These are phyloP conservation scores for Nettapus auritus DNA, from an alignment of 2,113 vertebrate species.

Conservation along the genomic window DNA sequence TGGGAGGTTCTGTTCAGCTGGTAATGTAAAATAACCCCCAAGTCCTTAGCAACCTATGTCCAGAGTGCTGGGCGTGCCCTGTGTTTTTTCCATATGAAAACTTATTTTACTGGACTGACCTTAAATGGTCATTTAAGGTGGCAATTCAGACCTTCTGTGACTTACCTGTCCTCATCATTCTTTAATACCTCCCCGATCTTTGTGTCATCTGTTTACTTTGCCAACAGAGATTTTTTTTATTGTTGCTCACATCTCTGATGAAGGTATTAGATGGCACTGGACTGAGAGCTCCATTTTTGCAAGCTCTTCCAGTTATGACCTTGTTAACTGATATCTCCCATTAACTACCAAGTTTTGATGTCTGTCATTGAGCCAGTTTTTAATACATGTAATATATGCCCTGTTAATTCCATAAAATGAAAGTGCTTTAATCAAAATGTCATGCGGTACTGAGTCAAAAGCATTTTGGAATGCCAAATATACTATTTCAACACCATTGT, in stretches of 20 bases:
- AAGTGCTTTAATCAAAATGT: slow-evolving; percentile 47
- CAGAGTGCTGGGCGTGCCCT: not conserved
- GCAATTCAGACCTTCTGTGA: not conserved
- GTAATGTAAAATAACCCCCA: not conserved
- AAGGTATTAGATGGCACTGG: not conserved
- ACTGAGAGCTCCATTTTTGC: not conserved
- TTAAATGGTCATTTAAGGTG: not conserved
- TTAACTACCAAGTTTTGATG: slow-evolving; percentile 2
- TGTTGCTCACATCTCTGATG: not conserved
- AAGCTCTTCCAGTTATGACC: not conserved
- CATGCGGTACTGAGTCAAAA: not conserved
- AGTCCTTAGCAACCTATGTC: not conserved
- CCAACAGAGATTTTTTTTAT: not conserved
- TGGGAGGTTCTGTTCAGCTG: not conserved
- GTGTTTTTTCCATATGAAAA: not conserved
- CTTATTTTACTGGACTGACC: not conserved
- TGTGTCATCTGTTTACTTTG: not conserved
- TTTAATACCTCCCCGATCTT: not conserved
- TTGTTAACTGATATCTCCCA: slow-evolving; percentile 44
- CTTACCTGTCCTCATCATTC: not conserved
- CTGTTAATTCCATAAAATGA: slow-evolving; percentile 54
- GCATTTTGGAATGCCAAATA: not conserved
- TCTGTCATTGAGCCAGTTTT: slow-evolving; percentile 34
- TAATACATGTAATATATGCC: slow-evolving; percentile 54
- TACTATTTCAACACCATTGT: not conserved